Conservation (phyloP, 2,888 invertebrate species). For the Drosophila putrida region DNA sequence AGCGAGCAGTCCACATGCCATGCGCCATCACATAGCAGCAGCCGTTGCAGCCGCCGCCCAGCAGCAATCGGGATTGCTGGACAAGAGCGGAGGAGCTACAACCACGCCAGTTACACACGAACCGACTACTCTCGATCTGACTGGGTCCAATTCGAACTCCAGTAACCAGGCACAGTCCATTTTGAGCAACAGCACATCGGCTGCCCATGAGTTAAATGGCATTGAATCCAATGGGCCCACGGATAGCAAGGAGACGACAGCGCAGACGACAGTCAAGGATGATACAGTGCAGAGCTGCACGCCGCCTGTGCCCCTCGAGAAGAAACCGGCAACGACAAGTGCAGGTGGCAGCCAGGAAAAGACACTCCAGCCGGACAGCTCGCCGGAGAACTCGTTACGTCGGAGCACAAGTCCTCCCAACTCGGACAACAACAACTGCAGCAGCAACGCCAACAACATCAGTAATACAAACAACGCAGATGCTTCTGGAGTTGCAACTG, state of each 20-base stretch:
- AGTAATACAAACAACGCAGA: conserved; percentile 24
- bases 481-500: conserved; percentile 8
- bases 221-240: conserved; percentile 78
- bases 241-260: conserved; percentile 53
- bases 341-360: conserved; percentile 46
- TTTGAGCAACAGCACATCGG: conserved; percentile 69
- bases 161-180: conserved; percentile 82
- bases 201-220: conserved; percentile 81
- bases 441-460: conserved; percentile 44
- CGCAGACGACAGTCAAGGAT: conserved; percentile 47
- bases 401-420: conserved; percentile 70
- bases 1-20: conserved; percentile 82
- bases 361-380: conserved; percentile 62
- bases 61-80: conserved; percentile 57
- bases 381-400: conserved; percentile 68
- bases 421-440: conserved; percentile 67
- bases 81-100: conserved; percentile 52
- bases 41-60: conserved; percentile 68
- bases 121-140: conserved; percentile 83
- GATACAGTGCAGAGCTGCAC: conserved; percentile 62
- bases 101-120: conserved; percentile 74
- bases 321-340: conserved; percentile 70
- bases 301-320: conserved; percentile 62
- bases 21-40: conserved; percentile 77
- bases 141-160: conserved; percentile 84